Conservation (phyloP, 2,888 invertebrate species). For the Abscondita cerata region DNA sequence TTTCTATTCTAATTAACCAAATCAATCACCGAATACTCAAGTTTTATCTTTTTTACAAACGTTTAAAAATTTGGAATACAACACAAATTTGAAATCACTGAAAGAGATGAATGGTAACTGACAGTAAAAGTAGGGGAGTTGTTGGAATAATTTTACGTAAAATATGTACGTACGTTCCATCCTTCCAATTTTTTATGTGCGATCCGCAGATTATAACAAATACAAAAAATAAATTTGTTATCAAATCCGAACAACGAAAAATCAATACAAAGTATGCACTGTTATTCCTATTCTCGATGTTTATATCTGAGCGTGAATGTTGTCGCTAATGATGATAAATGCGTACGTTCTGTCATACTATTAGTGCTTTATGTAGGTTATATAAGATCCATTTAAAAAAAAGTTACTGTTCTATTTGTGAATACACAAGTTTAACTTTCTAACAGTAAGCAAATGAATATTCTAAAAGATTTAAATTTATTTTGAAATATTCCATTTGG, state of each 20-base stretch:
- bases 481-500: constrained; percentile 3
- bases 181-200: background rate
- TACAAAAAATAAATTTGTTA: background rate
- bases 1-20: too few species aligned
- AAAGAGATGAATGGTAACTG: background rate
- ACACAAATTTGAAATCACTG: background rate
- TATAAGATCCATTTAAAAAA: too few species aligned
- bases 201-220: background rate
- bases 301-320: constrained; percentile 9
- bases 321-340: constrained; percentile 22
- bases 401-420: too few species aligned
- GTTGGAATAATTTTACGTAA: too few species aligned
- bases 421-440: too few species aligned
- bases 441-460: background rate
- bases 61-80: background rate
- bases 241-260: background rate
- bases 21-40: too few species aligned
- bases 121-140: background rate
- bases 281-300: background rate
- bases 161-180: too few species aligned
- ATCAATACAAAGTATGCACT: background rate
- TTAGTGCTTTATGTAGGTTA: too few species aligned
- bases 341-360: constrained; percentile 2
- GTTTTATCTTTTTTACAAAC: too few species aligned
- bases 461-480: constrained; percentile 1